phyloP scores from a whole-genome alignment of 2,888 invertebrate genomes.

The Sesia bembeciformis region DNA sequence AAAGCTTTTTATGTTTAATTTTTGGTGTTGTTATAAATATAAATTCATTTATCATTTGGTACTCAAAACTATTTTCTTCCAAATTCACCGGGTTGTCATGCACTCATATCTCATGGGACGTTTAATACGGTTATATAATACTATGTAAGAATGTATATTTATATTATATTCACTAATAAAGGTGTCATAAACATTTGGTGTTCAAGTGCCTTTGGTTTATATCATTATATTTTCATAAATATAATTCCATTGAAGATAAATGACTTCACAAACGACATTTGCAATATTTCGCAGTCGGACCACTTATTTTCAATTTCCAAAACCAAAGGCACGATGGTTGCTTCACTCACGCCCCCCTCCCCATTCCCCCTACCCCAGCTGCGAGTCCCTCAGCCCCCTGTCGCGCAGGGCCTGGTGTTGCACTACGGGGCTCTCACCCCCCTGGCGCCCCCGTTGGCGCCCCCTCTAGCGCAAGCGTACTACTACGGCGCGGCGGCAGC shows the following conservation, averaged over 20 bases:
- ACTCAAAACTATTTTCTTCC: not conserved
- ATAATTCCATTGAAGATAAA: no score
- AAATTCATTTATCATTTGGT: not conserved
- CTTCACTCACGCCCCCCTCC: constrained; percentile 2
- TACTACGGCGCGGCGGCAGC: constrained; percentile 77
- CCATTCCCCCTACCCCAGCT: constrained; percentile 25
- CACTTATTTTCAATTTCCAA: no score
- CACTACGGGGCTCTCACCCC: constrained; percentile 44
- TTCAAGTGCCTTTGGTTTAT: no score
- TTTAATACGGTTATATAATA: not conserved
- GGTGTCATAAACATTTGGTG: no score
- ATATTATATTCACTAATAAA: no score
- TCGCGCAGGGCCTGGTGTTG: constrained; percentile 25
- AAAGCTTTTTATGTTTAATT: no score
- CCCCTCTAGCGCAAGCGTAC: constrained; percentile 64
- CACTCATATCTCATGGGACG: not conserved
- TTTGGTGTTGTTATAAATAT: no score
- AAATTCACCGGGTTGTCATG: not conserved
- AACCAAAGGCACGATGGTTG: no score
- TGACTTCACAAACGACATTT: no score
- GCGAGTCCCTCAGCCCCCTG: constrained; percentile 33
- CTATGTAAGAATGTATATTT: not conserved
- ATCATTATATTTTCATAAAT: no score
- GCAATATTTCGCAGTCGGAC: no score
- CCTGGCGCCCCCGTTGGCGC: constrained; percentile 30